phyloP scores from a whole-genome alignment of 1,140 invertebrate genomes.

The Varroa destructor region DNA sequence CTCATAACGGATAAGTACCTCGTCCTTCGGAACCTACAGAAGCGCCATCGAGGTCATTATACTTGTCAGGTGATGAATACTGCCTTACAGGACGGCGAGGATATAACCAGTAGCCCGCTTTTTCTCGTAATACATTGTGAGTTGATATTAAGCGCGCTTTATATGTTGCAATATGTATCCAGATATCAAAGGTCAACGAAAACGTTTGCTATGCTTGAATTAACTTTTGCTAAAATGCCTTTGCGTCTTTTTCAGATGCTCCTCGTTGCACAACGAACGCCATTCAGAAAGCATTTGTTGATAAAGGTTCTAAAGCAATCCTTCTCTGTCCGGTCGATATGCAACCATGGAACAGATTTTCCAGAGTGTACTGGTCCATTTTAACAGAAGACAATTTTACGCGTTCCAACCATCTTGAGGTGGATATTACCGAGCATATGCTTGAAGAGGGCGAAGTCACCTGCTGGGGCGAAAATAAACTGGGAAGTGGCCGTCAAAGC shows the following conservation, averaged over 20 bases:
- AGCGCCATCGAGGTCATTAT: conserved; percentile 23
- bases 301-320: not conserved
- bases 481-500: conserved; percentile 11
- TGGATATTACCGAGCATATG: conserved; percentile 1
- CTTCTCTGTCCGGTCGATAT: conserved; percentile 17
- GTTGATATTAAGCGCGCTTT: not conserved
- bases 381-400: conserved; percentile 10
- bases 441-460: conserved; percentile 18
- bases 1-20: conserved; percentile 18
- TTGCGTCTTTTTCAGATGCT: not conserved
- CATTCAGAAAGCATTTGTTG: not conserved
- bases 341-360: conserved; percentile 23
- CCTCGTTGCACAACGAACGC: conserved; percentile 8
- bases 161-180: no score
- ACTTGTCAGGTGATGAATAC: conserved; percentile 19
- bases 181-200: no score
- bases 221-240: not conserved
- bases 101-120: conserved; percentile 5
- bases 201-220: no score
- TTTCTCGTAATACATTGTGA: conserved; percentile 19
- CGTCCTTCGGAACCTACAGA: conserved; percentile 8
- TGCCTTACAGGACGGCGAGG: conserved; percentile 7
- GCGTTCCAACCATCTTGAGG: not conserved
- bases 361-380: conserved; percentile 10
- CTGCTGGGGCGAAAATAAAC: conserved; percentile 23